Evolutionary conservation across 1,140 invertebrate genomes (phyloP).

Genomic region (Cecropterus lyciades): DNA sequence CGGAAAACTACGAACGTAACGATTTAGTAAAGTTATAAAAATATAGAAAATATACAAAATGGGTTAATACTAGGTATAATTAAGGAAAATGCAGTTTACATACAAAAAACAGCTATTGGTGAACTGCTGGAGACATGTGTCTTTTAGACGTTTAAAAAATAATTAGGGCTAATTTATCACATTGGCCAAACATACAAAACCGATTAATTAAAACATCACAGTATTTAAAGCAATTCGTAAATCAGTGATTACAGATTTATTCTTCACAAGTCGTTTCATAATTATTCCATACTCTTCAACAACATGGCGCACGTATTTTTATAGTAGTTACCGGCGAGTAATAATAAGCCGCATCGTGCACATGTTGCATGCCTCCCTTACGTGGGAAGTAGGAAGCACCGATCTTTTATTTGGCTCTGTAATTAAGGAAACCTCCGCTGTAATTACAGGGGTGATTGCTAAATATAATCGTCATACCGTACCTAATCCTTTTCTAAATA

Average conservation of each 20-base stretch:
- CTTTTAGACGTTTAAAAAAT: no score
- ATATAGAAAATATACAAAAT: no score
- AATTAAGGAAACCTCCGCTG: conserved; percentile 78
- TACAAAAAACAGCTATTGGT: no score
- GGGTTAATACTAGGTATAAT: no score
- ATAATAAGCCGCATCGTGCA: conserved; percentile 77
- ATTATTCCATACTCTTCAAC: conserved; percentile 42
- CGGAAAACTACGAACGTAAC: no score
- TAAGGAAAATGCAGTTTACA: no score
- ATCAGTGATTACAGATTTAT: not conserved
- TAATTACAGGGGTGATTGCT: conserved; percentile 81
- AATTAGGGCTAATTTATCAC: no score
- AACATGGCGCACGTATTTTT: conserved; percentile 53
- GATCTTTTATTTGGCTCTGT: conserved; percentile 73
- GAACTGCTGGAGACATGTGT: no score
- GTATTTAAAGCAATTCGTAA: no score
- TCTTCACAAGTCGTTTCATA: not conserved
- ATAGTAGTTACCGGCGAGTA: conserved; percentile 66
- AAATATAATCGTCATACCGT: conserved; percentile 77
- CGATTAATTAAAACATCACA: no score
- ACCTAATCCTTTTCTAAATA: conserved; percentile 40
- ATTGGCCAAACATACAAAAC: no score
- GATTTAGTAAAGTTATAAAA: no score
- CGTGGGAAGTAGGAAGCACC: conserved; percentile 79
- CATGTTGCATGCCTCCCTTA: conserved; percentile 65